A percentile compares a stretch with the other conserved stretches of the same genome.
Evolutionary conservation across 2,888 invertebrate species (phyloP).

Genomic region (Cosmia pyralina): DNA sequence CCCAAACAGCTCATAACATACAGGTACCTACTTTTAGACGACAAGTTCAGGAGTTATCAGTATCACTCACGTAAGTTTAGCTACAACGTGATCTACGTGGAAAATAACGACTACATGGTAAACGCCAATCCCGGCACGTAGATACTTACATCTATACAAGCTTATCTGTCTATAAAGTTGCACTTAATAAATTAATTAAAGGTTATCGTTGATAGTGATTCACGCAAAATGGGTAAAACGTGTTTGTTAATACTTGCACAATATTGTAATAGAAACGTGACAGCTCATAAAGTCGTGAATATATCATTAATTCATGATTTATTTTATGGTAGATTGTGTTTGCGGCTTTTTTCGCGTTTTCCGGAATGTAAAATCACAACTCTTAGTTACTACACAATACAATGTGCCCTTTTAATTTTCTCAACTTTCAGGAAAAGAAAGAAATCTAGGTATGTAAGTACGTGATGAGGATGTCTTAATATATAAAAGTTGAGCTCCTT

Average conservation of each 20-base stretch:
- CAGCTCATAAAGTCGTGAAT: slow-evolving; percentile 15
- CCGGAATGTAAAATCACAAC: neutral
- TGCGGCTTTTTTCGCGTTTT: neutral
- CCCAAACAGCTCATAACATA: neutral
- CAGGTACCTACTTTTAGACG: slow-evolving; percentile 22
- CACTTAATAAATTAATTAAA: slow-evolving; percentile 35
- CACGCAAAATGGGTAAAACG: slow-evolving; percentile 41
- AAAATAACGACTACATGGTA: slow-evolving; percentile 30
- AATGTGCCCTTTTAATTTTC: neutral
- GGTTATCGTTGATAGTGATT: slow-evolving; percentile 52
- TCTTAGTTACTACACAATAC: neutral
- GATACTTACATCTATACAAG: neutral
- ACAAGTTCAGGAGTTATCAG: slow-evolving; percentile 44
- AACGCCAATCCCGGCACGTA: slow-evolving; percentile 35
- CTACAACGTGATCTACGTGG: slow-evolving; percentile 47
- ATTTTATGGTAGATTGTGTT: neutral
- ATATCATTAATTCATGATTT: neutral
- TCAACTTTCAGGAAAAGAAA: neutral
- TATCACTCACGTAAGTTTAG: slow-evolving; percentile 27
- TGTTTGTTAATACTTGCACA: slow-evolving; percentile 38
- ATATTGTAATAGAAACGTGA: slow-evolving; percentile 40
- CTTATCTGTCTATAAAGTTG: slow-evolving; percentile 35
- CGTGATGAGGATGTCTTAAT: neutral
- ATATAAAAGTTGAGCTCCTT: neutral
- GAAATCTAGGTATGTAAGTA: too few relatives aligned